These are phyloP conservation scores for Leptodactylus fallax DNA, from an alignment of 2,797 vertebrate species.

Conservation along the genomic window DNA sequence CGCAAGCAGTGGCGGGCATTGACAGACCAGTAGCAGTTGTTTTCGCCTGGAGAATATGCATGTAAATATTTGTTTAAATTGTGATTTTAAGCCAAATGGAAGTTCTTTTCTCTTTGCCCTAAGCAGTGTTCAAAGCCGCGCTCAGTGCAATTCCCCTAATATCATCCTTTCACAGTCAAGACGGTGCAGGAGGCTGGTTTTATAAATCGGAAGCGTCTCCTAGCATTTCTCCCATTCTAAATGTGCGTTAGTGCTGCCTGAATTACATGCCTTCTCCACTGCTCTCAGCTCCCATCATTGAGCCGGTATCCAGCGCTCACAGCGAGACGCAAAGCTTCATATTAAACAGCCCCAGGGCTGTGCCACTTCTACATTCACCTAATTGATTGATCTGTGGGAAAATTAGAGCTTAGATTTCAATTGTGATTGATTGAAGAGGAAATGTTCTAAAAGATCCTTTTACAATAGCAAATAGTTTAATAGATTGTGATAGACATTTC, in stretches of 20 bases:
- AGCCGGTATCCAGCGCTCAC: slow-evolving; percentile 6
- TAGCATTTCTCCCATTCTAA: slow-evolving; percentile 51
- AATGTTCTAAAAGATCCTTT: slow-evolving; percentile 49
- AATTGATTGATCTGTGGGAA: slow-evolving; percentile 56
- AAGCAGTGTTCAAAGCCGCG: slow-evolving; percentile 47
- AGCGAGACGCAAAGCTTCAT: slow-evolving; percentile 26
- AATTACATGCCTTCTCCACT: slow-evolving; percentile 29
- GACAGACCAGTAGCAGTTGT: slow-evolving; percentile 64
- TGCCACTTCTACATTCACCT: slow-evolving; percentile 35
- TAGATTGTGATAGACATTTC: slow-evolving; percentile 64
- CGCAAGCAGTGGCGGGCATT: slow-evolving; percentile 35
- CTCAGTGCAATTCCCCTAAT: slow-evolving; percentile 28
- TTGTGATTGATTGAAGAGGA: slow-evolving; percentile 60
- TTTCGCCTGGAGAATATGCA: slow-evolving; percentile 63
- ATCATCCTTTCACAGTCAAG: slow-evolving; percentile 47
- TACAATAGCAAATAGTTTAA: slow-evolving; percentile 63
- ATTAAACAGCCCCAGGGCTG: slow-evolving; percentile 26
- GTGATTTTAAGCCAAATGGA: slow-evolving; percentile 51
- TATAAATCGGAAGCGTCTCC: slow-evolving; percentile 44
- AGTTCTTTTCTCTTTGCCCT: slow-evolving; percentile 49
- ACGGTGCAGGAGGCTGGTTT: slow-evolving; percentile 41
- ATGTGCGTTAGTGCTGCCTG: slow-evolving; percentile 22
- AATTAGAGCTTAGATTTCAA: slow-evolving; percentile 60
- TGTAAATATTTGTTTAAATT: slow-evolving; percentile 51
- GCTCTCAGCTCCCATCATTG: slow-evolving; percentile 16